Percentiles rank a stretch among this genome's conserved stretches.
Evolutionary conservation across 2,888 invertebrate genomes (phyloP).

Genomic region (Drosophila mettleri): DNA sequence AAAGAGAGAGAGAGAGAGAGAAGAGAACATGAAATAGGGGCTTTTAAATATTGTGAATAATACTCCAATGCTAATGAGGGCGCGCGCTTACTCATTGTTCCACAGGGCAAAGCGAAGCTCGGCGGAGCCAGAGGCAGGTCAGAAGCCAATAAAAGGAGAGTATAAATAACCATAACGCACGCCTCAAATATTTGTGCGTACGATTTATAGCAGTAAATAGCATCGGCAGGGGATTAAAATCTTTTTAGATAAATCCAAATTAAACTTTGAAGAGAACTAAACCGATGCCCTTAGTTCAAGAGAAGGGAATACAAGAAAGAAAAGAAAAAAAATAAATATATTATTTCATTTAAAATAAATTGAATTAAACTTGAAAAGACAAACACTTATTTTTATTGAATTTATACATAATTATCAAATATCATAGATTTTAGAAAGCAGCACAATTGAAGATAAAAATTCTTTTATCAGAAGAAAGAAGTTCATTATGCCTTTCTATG

Average conservation of each 20-base stretch:
- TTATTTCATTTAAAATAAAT: not conserved
- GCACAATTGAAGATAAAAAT: too few species aligned
- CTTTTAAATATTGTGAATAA: slow-evolving; percentile 56
- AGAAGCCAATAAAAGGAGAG: slow-evolving; percentile 58
- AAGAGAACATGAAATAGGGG: slow-evolving; percentile 35
- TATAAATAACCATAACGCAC: slow-evolving; percentile 64
- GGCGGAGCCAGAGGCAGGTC: slow-evolving; percentile 15
- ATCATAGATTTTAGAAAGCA: too few species aligned
- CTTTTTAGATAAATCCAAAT: slow-evolving; percentile 41
- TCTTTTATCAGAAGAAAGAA: too few species aligned
- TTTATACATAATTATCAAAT: too few species aligned
- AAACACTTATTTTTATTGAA: too few species aligned
- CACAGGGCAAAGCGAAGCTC: not conserved
- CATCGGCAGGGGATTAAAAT: slow-evolving; percentile 29
- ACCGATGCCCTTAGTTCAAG: not conserved
- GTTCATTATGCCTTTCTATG: not conserved
- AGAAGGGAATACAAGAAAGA: not conserved
- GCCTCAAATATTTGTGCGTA: slow-evolving; percentile 52
- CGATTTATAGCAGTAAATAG: slow-evolving; percentile 31
- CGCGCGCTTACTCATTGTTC: slow-evolving; percentile 50
- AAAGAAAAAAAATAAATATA: too few species aligned
- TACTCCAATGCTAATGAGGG: slow-evolving; percentile 55
- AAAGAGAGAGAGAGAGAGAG: not conserved
- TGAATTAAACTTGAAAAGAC: too few species aligned
- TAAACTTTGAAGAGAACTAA: not conserved